phyloP scores from a whole-genome alignment of 2,888 invertebrate species.

The Mechanitis mazaeus region DNA sequence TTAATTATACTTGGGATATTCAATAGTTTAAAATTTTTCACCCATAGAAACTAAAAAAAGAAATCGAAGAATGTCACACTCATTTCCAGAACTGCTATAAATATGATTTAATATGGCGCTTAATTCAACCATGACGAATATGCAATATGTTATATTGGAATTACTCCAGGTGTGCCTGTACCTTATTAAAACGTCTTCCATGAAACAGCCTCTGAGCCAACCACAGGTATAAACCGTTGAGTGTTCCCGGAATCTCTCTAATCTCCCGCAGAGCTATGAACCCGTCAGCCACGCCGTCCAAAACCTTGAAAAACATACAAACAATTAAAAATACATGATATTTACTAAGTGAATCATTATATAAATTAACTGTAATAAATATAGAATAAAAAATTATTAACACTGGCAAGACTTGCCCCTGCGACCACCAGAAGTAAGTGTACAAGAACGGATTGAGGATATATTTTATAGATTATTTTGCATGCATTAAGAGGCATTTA shows the following conservation, averaged over 20 bases:
- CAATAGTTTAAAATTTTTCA: too few relatives aligned
- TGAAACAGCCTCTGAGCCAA: constrained; percentile 95
- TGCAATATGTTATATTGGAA: not conserved
- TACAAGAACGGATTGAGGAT: too few relatives aligned
- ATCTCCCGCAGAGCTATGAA: constrained; percentile 95
- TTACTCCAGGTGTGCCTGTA: constrained; percentile 38
- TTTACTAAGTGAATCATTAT: too few relatives aligned
- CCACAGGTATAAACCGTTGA: constrained; percentile 97
- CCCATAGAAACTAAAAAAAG: too few relatives aligned
- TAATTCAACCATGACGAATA: too few relatives aligned
- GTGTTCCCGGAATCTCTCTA: constrained; percentile 94
- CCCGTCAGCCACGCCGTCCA: constrained; percentile 95
- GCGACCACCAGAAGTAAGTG: too few relatives aligned
- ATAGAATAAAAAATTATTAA: constrained; percentile 5
- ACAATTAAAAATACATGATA: too few relatives aligned
- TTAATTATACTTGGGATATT: too few relatives aligned
- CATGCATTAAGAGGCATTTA: too few relatives aligned
- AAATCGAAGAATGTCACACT: too few relatives aligned
- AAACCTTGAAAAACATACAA: constrained; percentile 59
- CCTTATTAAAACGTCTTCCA: constrained; percentile 90
- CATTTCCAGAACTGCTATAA: not conserved
- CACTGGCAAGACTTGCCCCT: not conserved
- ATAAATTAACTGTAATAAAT: not conserved
- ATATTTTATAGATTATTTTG: too few relatives aligned
- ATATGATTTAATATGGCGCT: not conserved